Evolutionary conservation across 1,140 invertebrate species (phyloP).

Genomic region (Reticulitermes speratus): DNA sequence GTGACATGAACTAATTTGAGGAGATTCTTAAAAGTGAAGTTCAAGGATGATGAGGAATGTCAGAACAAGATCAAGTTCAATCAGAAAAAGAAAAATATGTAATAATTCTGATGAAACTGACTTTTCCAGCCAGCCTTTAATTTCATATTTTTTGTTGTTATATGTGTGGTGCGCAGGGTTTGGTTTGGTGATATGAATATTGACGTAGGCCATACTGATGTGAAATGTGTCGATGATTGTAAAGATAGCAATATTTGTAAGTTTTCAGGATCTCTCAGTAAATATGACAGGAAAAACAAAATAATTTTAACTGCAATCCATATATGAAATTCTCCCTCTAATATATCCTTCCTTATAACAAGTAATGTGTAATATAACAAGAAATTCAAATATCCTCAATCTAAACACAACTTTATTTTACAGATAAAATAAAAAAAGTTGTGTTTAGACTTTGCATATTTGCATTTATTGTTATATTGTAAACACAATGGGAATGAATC

Average conservation of each 20-base stretch:
- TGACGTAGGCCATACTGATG: background rate
- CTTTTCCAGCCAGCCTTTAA: background rate
- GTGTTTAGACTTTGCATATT: too few species aligned
- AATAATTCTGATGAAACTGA: too few species aligned
- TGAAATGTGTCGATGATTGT: background rate
- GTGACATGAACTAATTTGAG: slow-evolving; percentile 6
- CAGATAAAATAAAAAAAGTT: too few species aligned
- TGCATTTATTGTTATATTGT: too few species aligned
- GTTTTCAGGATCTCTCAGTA: background rate
- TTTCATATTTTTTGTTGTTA: background rate
- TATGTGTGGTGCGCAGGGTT: background rate
- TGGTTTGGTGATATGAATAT: background rate
- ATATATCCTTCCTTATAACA: background rate
- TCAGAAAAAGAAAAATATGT: too few species aligned
- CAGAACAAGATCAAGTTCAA: too few species aligned
- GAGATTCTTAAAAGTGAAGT: background rate
- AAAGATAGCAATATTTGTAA: background rate
- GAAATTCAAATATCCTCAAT: too few species aligned
- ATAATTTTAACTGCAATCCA: background rate
- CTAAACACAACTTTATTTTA: too few species aligned
- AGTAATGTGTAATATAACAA: background rate
- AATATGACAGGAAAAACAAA: background rate
- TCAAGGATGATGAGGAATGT: too few species aligned
- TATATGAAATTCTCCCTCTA: background rate
- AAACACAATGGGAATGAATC: too few species aligned